A percentile compares a stretch with the other conserved stretches of the same genome.
Conservation (phyloP, 92 coral and sea anemone genomes). For the Nematostella vectensis region DNA sequence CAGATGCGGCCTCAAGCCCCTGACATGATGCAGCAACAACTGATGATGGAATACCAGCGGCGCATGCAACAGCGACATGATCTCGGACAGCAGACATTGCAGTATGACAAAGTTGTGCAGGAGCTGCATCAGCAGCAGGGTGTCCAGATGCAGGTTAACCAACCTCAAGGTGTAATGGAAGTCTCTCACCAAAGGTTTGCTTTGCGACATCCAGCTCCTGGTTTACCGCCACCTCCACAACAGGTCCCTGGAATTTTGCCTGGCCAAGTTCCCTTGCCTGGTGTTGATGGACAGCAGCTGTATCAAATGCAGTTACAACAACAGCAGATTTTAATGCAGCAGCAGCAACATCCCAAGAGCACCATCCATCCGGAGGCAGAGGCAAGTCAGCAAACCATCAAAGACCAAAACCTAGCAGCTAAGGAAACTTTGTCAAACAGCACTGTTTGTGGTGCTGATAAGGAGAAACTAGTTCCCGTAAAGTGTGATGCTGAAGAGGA, state of each 20-base stretch:
- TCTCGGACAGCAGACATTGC: conserved; percentile 65
- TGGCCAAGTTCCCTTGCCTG: conserved; percentile 44
- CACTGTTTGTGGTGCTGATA: not conserved
- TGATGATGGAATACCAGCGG: conserved; percentile 85
- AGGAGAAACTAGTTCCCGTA: not conserved
- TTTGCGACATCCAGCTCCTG: conserved; percentile 60
- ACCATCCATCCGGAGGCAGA: conserved; percentile 15
- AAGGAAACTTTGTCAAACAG: conserved; percentile 8
- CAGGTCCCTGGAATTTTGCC: conserved; percentile 38
- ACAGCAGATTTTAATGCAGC: conserved; percentile 66
- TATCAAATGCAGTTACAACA: conserved; percentile 77
- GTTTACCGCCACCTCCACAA: conserved; percentile 38
- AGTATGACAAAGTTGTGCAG: conserved; percentile 76
- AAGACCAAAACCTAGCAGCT: conserved; percentile 17
- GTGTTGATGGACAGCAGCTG: conserved; percentile 84
- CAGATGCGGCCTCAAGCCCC: conserved; percentile 74
- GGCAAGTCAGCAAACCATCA: conserved; percentile 16
- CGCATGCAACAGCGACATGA: conserved; percentile 81
- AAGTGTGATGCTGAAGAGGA: conserved; percentile 1
- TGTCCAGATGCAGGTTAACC: conserved; percentile 19
- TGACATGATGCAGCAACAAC: conserved; percentile 86
- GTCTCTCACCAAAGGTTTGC: conserved; percentile 82
- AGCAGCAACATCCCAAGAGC: conserved; percentile 69
- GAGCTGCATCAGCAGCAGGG: conserved; percentile 84
- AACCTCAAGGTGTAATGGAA: conserved; percentile 51